These are phyloP conservation scores for Zaprionus kolodkinae DNA, from an alignment of 1,140 invertebrate genomes.

Conservation along the genomic window DNA sequence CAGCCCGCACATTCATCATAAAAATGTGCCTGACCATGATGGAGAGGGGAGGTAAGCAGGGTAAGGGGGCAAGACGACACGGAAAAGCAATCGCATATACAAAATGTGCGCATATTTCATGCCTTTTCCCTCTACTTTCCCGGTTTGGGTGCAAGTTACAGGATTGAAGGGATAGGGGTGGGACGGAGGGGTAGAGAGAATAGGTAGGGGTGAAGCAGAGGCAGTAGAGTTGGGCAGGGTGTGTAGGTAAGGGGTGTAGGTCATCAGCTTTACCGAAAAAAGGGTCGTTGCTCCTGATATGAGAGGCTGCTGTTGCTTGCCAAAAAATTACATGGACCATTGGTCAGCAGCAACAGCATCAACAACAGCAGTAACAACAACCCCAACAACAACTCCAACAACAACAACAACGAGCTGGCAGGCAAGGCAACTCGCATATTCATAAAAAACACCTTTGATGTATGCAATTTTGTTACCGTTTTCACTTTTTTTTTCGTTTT, in stretches of 20 bases:
- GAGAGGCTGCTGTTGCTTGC: constrained; percentile 65
- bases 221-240: too few species aligned
- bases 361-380: constrained; percentile 34
- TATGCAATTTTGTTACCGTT: constrained; percentile 81
- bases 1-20: constrained; percentile 75
- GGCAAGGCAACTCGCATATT: constrained; percentile 56
- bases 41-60: background rate
- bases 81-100: constrained; percentile 68
- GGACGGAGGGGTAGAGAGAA: too few species aligned
- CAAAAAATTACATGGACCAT: constrained; percentile 81
- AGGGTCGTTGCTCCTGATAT: constrained; percentile 62
- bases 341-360: constrained; percentile 61
- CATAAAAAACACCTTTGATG: constrained; percentile 80
- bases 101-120: constrained; percentile 63
- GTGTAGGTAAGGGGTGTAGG: constrained; percentile 9
- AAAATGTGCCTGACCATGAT: constrained; percentile 47
- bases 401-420: background rate
- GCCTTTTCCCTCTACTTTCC: constrained; percentile 19
- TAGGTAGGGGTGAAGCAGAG: too few species aligned
- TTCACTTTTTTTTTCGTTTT: constrained; percentile 26
- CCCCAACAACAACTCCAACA: constrained; percentile 24
- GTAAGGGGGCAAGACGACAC: constrained; percentile 14
- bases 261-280: constrained; percentile 22
- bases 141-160: too few species aligned
- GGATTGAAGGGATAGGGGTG: background rate